Percentiles rank a stretch among this genome's conserved stretches.
These are phyloP conservation scores for Diplazon laetatorius DNA, from an alignment of 2,888 invertebrate species.

Conservation along the genomic window DNA sequence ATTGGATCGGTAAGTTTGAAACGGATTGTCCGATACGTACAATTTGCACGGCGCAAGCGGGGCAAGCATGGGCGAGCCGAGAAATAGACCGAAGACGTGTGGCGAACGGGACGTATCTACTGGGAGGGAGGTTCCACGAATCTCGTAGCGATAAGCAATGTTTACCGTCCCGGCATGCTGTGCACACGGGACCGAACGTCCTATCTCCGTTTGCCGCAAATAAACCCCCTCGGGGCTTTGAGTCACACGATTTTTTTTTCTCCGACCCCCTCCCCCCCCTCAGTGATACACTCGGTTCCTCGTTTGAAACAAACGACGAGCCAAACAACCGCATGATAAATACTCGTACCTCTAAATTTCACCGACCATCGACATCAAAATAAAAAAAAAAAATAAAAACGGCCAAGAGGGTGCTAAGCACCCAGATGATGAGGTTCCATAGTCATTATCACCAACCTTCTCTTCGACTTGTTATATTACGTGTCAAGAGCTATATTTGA, in stretches of 20 bases:
- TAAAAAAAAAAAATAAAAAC: too few species aligned
- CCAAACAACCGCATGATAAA: too few species aligned
- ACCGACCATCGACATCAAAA: too few species aligned
- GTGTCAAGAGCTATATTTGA: too few species aligned
- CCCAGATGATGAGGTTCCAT: too few species aligned
- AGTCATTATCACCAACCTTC: too few species aligned
- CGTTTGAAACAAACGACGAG: conserved; percentile 49
- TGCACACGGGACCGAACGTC: not conserved
- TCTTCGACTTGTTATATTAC: too few species aligned
- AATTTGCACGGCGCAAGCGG: conserved; percentile 37
- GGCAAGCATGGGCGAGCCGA: conserved; percentile 23
- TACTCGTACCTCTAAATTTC: too few species aligned
- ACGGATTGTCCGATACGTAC: conserved; percentile 15
- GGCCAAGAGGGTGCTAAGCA: too few species aligned
- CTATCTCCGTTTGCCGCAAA: not conserved
- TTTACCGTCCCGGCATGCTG: conserved; percentile 60
- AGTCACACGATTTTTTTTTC: not conserved
- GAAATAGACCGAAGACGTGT: conserved; percentile 48
- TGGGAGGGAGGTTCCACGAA: conserved; percentile 56
- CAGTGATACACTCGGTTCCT: conserved; percentile 20
- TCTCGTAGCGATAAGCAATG: conserved; percentile 65
- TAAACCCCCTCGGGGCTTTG: conserved; percentile 10
- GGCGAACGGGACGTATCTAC: conserved; percentile 52
- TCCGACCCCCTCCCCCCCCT: not conserved
- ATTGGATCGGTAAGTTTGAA: not conserved